Base-by-base conservation (phyloP, 2,888 invertebrate species). In the Acheta domesticus region DNA sequence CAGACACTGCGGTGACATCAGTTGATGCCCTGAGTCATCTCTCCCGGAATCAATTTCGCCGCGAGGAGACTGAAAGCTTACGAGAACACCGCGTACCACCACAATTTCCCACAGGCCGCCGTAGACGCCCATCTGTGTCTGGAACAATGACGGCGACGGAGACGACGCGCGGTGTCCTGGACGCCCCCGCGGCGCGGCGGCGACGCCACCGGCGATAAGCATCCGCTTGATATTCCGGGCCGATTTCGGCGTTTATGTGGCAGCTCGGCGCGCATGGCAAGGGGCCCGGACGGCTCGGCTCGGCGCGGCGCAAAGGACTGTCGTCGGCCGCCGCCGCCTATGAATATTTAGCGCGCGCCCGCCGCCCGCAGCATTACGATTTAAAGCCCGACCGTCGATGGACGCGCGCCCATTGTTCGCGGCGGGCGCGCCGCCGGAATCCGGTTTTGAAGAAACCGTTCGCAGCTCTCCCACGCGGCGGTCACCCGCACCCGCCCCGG, bases 201-300 rank as follows among this genome's bases (percentile, higher is more conserved):
- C 36, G 36, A 36, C 36, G 14, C n/a, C 16, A n/a, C 12, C 12
- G 62, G n/a, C n/a, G 62, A 62, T 62, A 62, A 62, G 62, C 62
- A 62, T 62, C 62, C 62, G 62, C n/a, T 62, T 62, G 62, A 62
- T 62, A 62, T 62, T 62, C 62, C 62, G 62, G n/a, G 62, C 62
- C 62, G 62, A 62, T 62, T 62, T 62, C 62, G 62, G 62, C 62
- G 62, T 62, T 62, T 62, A 62, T 62, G 62, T 62, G 62, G 14
- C 62, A 19, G 62, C 62, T 14, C 14, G 62, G 62, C 14, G 62
- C 62, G 62, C 62, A 62, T 62, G 62, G 16, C 62, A 62, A 62
- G n/a, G 62, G 62, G 4, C n/a, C 5, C n/a, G 16, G 62, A 5
- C 16, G 62, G 4, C n/a, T 8, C n/a, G 16, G 62, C 14, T n/a